Conservation (phyloP, 2,797 vertebrate species). For the Lagodon rhomboides region DNA sequence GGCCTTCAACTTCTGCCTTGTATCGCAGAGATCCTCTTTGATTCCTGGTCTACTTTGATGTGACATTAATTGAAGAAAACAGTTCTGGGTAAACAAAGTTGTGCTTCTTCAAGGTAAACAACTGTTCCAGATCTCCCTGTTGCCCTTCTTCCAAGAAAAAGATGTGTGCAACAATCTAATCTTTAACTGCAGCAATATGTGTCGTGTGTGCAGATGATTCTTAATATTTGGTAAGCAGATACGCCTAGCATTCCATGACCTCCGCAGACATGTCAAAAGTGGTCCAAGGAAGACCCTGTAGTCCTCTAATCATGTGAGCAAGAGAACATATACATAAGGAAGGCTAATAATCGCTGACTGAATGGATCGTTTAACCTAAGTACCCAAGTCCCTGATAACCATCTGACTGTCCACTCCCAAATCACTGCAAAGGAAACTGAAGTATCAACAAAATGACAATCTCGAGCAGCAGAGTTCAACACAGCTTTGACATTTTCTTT, state of each 20-base stretch:
- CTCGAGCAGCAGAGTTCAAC: not conserved
- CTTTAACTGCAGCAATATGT: not conserved
- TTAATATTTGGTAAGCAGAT: not conserved
- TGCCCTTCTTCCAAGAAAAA: not conserved
- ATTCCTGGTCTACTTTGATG: conserved; percentile 16
- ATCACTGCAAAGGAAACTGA: not conserved
- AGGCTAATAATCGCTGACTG: not conserved
- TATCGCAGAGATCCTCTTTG: not conserved
- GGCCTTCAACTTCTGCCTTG: not conserved
- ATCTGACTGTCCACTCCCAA: not conserved
- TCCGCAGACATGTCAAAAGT: not conserved
- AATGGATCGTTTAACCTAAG: conserved; percentile 3
- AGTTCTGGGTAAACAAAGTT: not conserved
- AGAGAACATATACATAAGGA: not conserved
- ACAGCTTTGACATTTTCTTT: not conserved
- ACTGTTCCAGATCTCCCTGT: not conserved
- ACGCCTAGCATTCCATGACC: not conserved
- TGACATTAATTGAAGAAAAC: conserved; percentile 10
- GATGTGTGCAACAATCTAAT: not conserved
- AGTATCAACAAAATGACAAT: not conserved
- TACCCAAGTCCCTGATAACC: not conserved
- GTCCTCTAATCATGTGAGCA: not conserved
- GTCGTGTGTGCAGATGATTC: not conserved
- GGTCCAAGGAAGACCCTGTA: not conserved
- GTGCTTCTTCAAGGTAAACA: not conserved